phyloP scores from a whole-genome alignment of 92 coral and sea anemone species.

The Hydrozoanthus gracilis region DNA sequence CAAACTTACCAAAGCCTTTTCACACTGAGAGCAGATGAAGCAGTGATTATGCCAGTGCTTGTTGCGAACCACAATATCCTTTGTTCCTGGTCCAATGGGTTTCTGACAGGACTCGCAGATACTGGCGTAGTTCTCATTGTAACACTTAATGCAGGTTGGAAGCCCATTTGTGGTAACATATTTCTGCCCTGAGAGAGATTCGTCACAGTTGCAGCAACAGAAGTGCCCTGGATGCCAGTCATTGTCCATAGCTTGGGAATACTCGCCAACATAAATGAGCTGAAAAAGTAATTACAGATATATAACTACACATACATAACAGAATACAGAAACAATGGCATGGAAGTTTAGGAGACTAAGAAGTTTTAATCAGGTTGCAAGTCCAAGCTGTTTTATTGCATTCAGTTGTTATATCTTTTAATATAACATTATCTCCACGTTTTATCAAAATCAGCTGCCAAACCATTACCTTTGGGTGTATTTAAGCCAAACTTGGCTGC shows the following conservation, averaged over 20 bases:
- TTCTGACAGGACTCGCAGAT: constrained; percentile 83
- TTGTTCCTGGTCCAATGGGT: constrained; percentile 95
- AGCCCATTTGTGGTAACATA: constrained; percentile 85
- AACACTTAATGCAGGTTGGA: constrained; percentile 89
- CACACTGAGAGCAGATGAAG: constrained; percentile 87
- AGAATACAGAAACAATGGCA: not conserved
- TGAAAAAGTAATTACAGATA: constrained; percentile 20
- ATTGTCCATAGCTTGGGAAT: constrained; percentile 94
- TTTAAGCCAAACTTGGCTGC: too few species aligned
- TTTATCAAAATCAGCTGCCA: too few species aligned
- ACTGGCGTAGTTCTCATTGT: constrained; percentile 87
- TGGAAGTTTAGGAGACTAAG: not conserved
- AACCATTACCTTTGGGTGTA: too few species aligned
- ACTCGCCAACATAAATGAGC: constrained; percentile 95
- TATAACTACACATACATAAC: not conserved
- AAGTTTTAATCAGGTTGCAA: too few species aligned
- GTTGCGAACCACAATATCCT: constrained; percentile 95
- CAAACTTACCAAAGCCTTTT: constrained; percentile 64
- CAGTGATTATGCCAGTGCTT: constrained; percentile 97
- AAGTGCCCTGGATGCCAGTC: constrained; percentile 99
- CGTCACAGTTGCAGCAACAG: constrained; percentile 92
- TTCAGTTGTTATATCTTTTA: too few species aligned
- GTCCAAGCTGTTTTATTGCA: too few species aligned
- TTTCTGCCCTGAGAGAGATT: constrained; percentile 86
- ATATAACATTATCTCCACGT: too few species aligned